Conservation (phyloP, 2,113 vertebrate genomes). For the Chiloscyllium plagiosum region DNA sequence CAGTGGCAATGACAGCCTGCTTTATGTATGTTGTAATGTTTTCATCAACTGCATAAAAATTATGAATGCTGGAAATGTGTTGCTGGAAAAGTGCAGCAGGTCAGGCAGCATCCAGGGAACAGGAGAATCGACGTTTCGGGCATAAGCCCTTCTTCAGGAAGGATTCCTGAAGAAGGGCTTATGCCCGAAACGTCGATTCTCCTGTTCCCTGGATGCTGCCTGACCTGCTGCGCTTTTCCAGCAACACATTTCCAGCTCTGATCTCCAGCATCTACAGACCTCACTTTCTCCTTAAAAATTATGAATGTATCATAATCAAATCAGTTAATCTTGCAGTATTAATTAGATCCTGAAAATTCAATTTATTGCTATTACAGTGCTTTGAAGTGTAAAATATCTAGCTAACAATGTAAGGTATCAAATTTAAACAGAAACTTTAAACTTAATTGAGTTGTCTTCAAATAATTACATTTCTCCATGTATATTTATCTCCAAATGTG, state of each 20-base stretch:
- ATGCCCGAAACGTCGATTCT: too few species aligned
- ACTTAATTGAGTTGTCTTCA: neutral
- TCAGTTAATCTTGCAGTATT: neutral
- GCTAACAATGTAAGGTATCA: neutral
- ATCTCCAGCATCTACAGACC: too few species aligned
- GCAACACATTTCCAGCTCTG: too few species aligned
- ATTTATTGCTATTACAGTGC: neutral
- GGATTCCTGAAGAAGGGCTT: too few species aligned
- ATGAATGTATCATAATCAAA: neutral
- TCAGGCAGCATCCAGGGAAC: too few species aligned
- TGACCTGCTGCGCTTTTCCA: too few species aligned
- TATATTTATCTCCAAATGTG: neutral
- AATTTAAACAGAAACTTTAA: neutral
- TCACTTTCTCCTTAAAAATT: too few species aligned
- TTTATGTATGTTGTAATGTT: neutral
- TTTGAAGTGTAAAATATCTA: neutral
- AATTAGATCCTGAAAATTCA: neutral
- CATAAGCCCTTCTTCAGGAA: too few species aligned
- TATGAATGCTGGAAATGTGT: too few species aligned
- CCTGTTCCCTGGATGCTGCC: too few species aligned
- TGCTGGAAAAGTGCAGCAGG: too few species aligned
- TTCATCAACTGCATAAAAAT: neutral
- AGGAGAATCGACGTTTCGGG: too few species aligned
- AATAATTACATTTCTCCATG: neutral
- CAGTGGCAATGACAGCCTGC: neutral